Conservation (phyloP, 2,113 vertebrate genomes). For the Microtus pennsylvanicus region DNA sequence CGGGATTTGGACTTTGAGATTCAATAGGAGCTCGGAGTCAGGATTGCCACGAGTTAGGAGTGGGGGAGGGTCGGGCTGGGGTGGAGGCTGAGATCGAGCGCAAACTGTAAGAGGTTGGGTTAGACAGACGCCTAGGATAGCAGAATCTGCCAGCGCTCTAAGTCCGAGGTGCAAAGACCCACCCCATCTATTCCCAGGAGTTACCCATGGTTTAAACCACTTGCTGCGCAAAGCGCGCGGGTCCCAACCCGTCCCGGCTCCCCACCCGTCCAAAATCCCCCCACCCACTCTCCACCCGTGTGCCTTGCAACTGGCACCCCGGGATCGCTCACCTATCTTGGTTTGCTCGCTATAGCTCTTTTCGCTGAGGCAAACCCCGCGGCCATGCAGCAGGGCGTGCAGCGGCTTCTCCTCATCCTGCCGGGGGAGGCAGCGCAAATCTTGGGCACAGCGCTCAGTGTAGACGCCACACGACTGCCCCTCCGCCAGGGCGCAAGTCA, state of each 20-base stretch:
- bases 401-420: conserved; percentile 98
- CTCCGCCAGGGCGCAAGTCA: conserved; percentile 96
- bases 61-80: background rate
- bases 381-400: conserved; percentile 97
- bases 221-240: conserved; percentile 58
- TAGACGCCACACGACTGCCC: conserved; percentile 97
- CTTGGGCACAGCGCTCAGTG: conserved; percentile 96
- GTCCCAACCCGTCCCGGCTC: conserved; percentile 14
- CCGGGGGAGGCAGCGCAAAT: conserved; percentile 95
- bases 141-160: background rate
- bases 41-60: background rate
- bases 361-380: conserved; percentile 96
- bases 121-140: background rate
- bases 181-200: conserved; percentile 11
- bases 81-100: background rate
- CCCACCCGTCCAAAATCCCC: background rate
- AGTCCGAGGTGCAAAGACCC: background rate
- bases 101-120: background rate
- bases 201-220: conserved; percentile 54
- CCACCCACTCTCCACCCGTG: conserved; percentile 54
- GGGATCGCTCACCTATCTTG: conserved; percentile 91
- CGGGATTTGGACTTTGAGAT: conserved; percentile 37
- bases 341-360: conserved; percentile 95
- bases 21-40: background rate
- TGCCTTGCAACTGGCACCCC: conserved; percentile 27